phyloP scores from a whole-genome alignment of 1,140 invertebrate genomes.

The Hypsibius dujardini region DNA sequence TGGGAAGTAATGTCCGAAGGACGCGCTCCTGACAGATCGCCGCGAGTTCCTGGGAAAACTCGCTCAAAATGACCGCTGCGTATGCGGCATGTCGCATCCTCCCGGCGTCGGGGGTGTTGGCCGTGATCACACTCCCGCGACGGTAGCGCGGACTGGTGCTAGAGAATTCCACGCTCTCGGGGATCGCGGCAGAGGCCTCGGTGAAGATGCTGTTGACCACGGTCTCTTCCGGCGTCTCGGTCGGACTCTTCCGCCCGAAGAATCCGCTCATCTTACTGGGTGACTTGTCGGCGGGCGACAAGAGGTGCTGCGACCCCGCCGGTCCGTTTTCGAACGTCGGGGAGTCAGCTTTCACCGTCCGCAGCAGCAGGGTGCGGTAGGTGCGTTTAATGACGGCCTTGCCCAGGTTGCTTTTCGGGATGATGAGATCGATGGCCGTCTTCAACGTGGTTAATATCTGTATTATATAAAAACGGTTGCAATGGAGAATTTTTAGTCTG shows the following conservation, averaged over 20 bases:
- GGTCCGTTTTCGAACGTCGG: background rate
- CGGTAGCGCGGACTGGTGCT: background rate
- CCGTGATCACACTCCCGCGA: background rate
- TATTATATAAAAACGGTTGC: too few species aligned
- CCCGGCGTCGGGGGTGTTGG: background rate
- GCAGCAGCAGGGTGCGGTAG: background rate
- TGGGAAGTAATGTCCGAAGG: background rate
- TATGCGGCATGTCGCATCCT: background rate
- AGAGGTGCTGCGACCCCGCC: too few species aligned
- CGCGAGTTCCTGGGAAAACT: slow-evolving; percentile 10
- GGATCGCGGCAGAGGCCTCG: background rate
- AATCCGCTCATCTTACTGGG: too few species aligned
- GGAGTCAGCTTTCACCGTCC: background rate
- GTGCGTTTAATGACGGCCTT: background rate
- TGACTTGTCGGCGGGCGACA: too few species aligned
- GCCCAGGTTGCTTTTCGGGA: background rate
- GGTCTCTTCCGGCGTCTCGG: too few species aligned
- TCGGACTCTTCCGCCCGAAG: too few species aligned
- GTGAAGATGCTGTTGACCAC: background rate
- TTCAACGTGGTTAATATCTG: background rate
- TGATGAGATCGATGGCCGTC: background rate
- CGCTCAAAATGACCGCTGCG: background rate
- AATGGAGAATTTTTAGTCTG: background rate
- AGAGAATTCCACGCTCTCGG: background rate
- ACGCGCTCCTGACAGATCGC: background rate